Evolutionary conservation across 2,888 invertebrate genomes (phyloP), one percentile per base, ranked within the genome.

Genomic region (Axea sp.): DNA sequence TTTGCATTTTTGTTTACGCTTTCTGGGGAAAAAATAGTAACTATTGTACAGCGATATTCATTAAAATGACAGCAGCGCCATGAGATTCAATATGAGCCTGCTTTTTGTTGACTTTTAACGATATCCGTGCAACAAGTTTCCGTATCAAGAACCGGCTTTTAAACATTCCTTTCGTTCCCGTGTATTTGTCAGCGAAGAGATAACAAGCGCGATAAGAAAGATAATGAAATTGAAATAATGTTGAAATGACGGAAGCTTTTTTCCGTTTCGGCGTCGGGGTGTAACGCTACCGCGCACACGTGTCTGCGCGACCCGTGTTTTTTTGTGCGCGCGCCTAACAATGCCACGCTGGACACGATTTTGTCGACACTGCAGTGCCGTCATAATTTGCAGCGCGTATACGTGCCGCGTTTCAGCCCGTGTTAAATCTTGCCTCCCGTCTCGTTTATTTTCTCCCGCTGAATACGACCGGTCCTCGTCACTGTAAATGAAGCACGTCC

Each of bases 401-500:
- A 51, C 51, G 49, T 57, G 65, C 24, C 26, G 41, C 59, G 45
- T 72, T 72, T 53, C 72, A 43, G 43, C 43, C 64, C 49, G 9
- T 72, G 57, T 72, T 72, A 71, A 47, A 60, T 55, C 43, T 43
- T 31, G 37, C 39, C 69, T 71, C 62, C 37, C 41, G 31, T 62
- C 51, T 68, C 67, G 57, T 68, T 68, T 37, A 49, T 59, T 57
- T 49, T 57, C 41, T 41, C 45, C 28, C 15, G 7, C 31, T 41
- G 57, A 64, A 57, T 47, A 28, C 30, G 37, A 26, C 26, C 57
- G 37, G 45, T 31, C 41, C 64, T 57, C 60, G 67, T 65, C 65
- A 55, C 45, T 74, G 62, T 76, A 67, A 64, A 68, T 75, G 78
- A 77, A 80, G 80, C 76, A 75, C 71, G 69, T 60, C 78, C 76